phyloP scores from a whole-genome alignment of 2,888 invertebrate species.

The Tenthredo amoena region DNA sequence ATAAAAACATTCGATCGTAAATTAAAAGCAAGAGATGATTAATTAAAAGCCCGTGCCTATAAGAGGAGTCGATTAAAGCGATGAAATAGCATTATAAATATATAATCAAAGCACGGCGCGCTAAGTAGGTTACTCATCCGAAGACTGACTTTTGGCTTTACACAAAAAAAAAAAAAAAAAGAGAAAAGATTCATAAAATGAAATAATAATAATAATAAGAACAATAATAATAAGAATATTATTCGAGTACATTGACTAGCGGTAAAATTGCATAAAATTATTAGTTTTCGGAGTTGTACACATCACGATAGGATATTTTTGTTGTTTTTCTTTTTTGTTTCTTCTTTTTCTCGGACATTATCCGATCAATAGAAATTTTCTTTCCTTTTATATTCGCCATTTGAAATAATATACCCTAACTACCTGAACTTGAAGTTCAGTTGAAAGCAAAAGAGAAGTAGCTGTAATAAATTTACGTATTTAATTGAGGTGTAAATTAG shows the following conservation, averaged over 20 bases:
- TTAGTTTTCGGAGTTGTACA: constrained; percentile 10
- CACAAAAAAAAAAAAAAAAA: neutral
- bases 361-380: neutral
- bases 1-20: neutral
- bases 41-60: constrained; percentile 20
- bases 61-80: constrained; percentile 14
- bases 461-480: neutral
- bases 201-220: neutral
- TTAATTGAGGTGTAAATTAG: neutral
- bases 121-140: constrained; percentile 32
- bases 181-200: neutral
- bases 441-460: neutral
- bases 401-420: neutral
- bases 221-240: neutral
- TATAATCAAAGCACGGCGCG: neutral
- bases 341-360: neutral
- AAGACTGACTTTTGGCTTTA: constrained; percentile 53
- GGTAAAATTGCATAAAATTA: constrained; percentile 4
- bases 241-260: neutral
- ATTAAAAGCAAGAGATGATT: constrained; percentile 1
- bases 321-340: neutral
- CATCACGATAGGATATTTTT: neutral
- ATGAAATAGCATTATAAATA: neutral
- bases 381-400: neutral
- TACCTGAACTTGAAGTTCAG: neutral